Conservation (phyloP, 2,888 invertebrate species). For the Drosophila trichaetosa region DNA sequence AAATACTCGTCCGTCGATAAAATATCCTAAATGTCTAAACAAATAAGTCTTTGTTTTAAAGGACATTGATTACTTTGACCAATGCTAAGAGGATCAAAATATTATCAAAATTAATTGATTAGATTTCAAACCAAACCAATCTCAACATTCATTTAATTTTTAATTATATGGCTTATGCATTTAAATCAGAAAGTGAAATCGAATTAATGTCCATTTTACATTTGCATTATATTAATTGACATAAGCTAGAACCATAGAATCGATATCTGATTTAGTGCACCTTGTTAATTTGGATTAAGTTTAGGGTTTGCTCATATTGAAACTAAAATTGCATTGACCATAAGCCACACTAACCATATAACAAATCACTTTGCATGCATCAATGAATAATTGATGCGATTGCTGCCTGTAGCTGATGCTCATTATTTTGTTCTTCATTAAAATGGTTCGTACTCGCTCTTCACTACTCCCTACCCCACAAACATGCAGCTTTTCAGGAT, state of each 20-base stretch:
- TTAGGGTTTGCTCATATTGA: neutral
- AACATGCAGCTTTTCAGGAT: conserved; percentile 96
- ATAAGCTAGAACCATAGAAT: neutral
- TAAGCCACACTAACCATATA: conserved; percentile 10
- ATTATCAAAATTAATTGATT: neutral
- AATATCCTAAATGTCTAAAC: neutral
- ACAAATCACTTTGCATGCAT: conserved; percentile 12
- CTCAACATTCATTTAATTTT: too few species aligned
- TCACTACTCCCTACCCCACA: conserved; percentile 39
- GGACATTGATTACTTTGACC: neutral
- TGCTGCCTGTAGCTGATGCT: conserved; percentile 30
- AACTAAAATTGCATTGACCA: neutral
- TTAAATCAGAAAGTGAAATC: neutral
- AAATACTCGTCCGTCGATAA: conserved; percentile 3
- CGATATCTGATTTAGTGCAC: neutral
- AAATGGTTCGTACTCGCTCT: conserved; percentile 69
- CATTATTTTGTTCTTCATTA: conserved; percentile 71
- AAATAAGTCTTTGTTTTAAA: neutral
- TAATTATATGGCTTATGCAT: too few species aligned
- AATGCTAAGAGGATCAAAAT: neutral
- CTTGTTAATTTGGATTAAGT: neutral
- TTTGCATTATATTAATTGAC: neutral
- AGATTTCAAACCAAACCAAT: neutral
- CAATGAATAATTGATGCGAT: neutral
- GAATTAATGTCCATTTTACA: neutral